Conservation (phyloP, 2,797 vertebrate species). For the Intellagama lesueurii region DNA sequence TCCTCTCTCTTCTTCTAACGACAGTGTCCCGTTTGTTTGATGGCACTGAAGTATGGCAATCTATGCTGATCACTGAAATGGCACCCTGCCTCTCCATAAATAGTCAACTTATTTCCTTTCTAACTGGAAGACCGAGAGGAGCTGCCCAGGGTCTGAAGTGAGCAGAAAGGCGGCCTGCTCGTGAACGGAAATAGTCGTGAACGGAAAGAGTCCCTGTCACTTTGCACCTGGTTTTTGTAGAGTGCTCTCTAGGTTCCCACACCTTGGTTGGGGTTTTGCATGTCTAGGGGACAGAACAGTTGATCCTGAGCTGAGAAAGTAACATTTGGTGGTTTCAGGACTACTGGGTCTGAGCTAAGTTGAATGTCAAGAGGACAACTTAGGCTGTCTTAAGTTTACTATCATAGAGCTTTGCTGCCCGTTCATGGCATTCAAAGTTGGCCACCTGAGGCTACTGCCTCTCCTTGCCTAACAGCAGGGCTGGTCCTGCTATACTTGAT, state of each 20-base stretch:
- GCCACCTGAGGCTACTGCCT: no score
- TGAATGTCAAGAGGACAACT: no score
- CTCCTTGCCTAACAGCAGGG: no score
- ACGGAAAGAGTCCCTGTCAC: not conserved
- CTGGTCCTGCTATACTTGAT: no score
- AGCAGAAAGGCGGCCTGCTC: not conserved
- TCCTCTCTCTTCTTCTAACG: slow-evolving; percentile 35
- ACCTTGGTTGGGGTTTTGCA: not conserved
- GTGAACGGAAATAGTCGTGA: no score
- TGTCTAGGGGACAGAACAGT: not conserved
- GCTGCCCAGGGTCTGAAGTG: not conserved
- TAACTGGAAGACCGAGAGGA: slow-evolving; percentile 28
- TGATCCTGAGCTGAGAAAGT: no score
- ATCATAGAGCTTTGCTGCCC: no score
- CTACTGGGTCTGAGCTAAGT: not conserved
- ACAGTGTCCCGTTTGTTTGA: slow-evolving; percentile 36
- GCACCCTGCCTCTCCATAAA: not conserved
- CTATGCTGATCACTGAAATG: slow-evolving; percentile 17
- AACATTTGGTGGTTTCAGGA: not conserved
- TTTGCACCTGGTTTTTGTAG: not conserved
- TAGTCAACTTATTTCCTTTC: not conserved
- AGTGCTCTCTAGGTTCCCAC: no score
- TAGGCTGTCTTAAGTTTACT: no score
- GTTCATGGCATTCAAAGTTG: no score
- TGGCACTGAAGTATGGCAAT: not conserved